These are phyloP conservation scores for Bombus consobrinus DNA, from an alignment of 1,140 invertebrate genomes.

Conservation along the genomic window DNA sequence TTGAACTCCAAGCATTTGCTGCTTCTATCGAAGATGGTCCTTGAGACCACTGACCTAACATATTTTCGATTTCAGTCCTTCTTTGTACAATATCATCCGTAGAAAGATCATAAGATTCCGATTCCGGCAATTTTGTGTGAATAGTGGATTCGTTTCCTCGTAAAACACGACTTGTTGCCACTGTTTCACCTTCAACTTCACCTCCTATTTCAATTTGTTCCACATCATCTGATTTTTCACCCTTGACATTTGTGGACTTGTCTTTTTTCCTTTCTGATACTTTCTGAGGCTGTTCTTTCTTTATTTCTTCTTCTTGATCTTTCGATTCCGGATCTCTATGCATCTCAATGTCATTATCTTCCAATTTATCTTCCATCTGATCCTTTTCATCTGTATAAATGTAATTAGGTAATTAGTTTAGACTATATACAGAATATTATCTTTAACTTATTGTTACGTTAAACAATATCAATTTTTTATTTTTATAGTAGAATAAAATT, in stretches of 20 bases:
- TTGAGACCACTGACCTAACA: slow-evolving; percentile 83
- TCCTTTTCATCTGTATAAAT: slow-evolving; percentile 33
- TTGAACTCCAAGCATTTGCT: slow-evolving; percentile 83
- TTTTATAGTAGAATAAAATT: background rate
- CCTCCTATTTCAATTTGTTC: slow-evolving; percentile 80
- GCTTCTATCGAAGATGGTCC: slow-evolving; percentile 82
- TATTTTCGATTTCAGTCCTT: slow-evolving; percentile 83
- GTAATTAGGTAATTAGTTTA: slow-evolving; percentile 65
- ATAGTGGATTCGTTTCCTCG: slow-evolving; percentile 89
- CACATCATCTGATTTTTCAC: slow-evolving; percentile 60
- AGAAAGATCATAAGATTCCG: slow-evolving; percentile 56
- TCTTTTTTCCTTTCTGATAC: slow-evolving; percentile 73
- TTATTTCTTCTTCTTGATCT: slow-evolving; percentile 70
- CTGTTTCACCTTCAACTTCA: slow-evolving; percentile 72
- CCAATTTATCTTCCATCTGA: slow-evolving; percentile 49
- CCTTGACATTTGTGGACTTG: slow-evolving; percentile 74
- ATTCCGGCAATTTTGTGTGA: slow-evolving; percentile 81
- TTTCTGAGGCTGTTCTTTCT: slow-evolving; percentile 53
- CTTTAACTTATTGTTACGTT: background rate
- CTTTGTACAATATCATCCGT: slow-evolving; percentile 60
- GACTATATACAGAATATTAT: too few species aligned
- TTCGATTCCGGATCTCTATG: slow-evolving; percentile 83
- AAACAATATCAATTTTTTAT: background rate
- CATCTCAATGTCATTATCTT: slow-evolving; percentile 83
- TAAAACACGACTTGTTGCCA: slow-evolving; percentile 84